Percentiles rank a stretch among this genome's conserved stretches.
Evolutionary conservation across 2,113 vertebrate species (phyloP).

Genomic region (Porphyrio hochstetteri): DNA sequence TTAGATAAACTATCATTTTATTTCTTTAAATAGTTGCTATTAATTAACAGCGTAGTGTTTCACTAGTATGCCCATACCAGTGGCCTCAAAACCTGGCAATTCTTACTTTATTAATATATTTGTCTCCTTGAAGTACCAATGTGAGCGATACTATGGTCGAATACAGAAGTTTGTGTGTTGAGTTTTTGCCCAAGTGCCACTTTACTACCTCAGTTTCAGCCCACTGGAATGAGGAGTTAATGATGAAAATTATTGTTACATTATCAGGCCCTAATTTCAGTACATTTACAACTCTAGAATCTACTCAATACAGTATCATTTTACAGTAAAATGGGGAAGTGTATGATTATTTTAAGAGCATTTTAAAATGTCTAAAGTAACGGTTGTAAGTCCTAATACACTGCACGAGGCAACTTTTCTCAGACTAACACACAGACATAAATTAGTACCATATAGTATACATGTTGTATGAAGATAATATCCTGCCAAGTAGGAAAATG

Average conservation of each 20-base stretch:
- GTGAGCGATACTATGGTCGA: background rate
- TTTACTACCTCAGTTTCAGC: conserved; percentile 11
- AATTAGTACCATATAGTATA: conserved; percentile 68
- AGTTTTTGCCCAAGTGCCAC: background rate
- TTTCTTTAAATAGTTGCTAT: background rate
- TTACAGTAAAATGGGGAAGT: conserved; percentile 29
- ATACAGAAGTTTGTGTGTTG: background rate
- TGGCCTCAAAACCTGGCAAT: background rate
- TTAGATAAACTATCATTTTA: background rate
- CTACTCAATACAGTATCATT: background rate
- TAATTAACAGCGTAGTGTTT: background rate
- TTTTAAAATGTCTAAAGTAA: conserved; percentile 55
- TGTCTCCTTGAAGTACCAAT: background rate
- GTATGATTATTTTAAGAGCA: conserved; percentile 9
- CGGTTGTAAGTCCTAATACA: conserved; percentile 38
- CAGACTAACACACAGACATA: conserved; percentile 41
- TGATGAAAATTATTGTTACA: background rate
- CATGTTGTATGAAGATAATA: conserved; percentile 53
- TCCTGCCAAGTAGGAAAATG: conserved; percentile 62
- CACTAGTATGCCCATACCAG: background rate
- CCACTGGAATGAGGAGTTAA: background rate
- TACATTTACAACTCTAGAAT: background rate
- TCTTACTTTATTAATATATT: background rate
- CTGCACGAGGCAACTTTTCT: conserved; percentile 42
- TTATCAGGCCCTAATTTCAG: conserved; percentile 13